Percentiles rank a stretch among this genome's conserved stretches.
Evolutionary conservation across 2,797 vertebrate genomes (phyloP).

Genomic region (Melanotaenia maccullochi): DNA sequence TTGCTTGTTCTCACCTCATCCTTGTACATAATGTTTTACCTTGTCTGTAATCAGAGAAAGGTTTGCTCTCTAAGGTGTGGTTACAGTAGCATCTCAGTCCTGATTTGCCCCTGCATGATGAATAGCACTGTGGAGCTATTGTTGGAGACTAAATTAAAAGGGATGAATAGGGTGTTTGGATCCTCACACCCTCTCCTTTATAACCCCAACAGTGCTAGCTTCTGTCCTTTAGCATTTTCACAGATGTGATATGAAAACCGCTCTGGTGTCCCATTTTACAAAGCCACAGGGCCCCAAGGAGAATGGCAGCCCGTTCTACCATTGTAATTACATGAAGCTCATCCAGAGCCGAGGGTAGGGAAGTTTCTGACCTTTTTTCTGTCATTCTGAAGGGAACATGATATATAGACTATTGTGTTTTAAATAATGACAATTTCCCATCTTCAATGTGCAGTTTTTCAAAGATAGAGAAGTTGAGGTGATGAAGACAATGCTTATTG

Average conservation of each 20-base stretch:
- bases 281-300: slow-evolving; percentile 38
- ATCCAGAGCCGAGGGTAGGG: slow-evolving; percentile 46
- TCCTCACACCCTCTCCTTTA: slow-evolving; percentile 48
- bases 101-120: slow-evolving; percentile 34
- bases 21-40: slow-evolving; percentile 10
- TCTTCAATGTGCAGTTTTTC: slow-evolving; percentile 5
- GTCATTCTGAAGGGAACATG: slow-evolving; percentile 43
- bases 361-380: slow-evolving; percentile 48
- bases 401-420: slow-evolving; percentile 41
- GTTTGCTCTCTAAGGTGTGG: slow-evolving; percentile 45
- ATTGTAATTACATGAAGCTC: slow-evolving; percentile 61
- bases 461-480: too few species aligned
- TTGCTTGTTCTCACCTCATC: slow-evolving; percentile 6
- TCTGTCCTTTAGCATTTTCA: slow-evolving; percentile 50
- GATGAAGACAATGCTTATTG: too few species aligned
- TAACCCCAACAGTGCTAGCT: slow-evolving; percentile 28
- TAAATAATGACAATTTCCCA: slow-evolving; percentile 31
- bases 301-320: slow-evolving; percentile 32
- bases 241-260: slow-evolving; percentile 69
- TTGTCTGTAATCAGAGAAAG: slow-evolving; percentile 33
- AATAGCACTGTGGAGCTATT: slow-evolving; percentile 47
- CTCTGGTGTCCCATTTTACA: slow-evolving; percentile 64
- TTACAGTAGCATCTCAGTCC: slow-evolving; percentile 13
- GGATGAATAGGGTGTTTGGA: slow-evolving; percentile 47
- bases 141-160: slow-evolving; percentile 60